Percentiles rank a stretch among this genome's conserved stretches.
Evolutionary conservation across 2,797 vertebrate genomes (phyloP).

Genomic region (Tinamus major): DNA sequence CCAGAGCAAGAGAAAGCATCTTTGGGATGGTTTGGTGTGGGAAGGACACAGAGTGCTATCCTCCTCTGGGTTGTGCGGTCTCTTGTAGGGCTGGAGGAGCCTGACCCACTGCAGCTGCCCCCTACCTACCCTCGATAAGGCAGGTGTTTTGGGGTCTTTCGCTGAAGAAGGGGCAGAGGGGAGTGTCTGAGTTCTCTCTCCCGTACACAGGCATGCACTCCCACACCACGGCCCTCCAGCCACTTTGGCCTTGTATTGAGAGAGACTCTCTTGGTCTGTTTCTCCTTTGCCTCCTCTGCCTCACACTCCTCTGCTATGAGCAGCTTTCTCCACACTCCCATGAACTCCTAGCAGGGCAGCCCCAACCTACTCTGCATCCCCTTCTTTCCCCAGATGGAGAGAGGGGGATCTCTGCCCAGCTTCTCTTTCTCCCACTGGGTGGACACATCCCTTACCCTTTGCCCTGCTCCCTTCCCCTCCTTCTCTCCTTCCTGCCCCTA

Average conservation of each 20-base stretch:
- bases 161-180: background rate
- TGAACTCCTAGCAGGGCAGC: accelerated
- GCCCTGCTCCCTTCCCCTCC: background rate
- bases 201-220: background rate
- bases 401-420: background rate
- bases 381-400: accelerated
- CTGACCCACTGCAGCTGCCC: background rate
- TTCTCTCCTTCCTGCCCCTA: accelerated
- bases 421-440: background rate
- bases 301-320: accelerated
- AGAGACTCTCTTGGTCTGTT: background rate
- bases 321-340: accelerated
- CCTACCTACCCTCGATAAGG: background rate
- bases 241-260: slow-evolving; percentile 13
- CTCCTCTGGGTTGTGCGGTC: background rate
- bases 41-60: background rate
- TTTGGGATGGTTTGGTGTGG: background rate
- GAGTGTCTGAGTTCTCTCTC: background rate
- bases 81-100: background rate
- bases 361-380: too few relatives aligned
- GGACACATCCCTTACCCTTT: background rate
- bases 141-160: background rate
- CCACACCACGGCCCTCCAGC: background rate
- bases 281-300: background rate
- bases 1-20: background rate